Evolutionary conservation across 1,140 invertebrate species (phyloP), one percentile per base, ranked within the genome.

Genomic region (Drosophila pruinosa): DNA sequence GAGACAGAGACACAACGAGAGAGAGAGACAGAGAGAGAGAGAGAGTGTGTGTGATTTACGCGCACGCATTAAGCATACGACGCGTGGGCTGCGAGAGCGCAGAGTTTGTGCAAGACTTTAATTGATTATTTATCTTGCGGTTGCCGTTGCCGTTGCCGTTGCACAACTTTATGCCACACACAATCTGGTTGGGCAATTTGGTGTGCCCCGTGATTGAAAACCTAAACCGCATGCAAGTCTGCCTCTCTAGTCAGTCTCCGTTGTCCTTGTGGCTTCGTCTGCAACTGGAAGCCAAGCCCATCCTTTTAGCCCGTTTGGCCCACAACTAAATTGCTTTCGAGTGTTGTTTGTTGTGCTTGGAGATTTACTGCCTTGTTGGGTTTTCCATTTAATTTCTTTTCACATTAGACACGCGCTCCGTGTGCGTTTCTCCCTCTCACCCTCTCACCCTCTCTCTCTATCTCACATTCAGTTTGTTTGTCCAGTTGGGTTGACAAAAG

Each of bases 311-410:
- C n/a, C 12, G 2, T 17, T 2, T 0, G 2, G 2, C 47, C 12
- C 5, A 7, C 28, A 62, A 54, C 77, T 80, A 85, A 85, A 85
- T 85, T 85, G 80, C 80, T 85, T 85, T 85, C 73, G 69, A 86
- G 81, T 80, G 70, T 85, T 80, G 81, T 80, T 79, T 76, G 80
- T 85, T 78, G 71, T 82, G 70, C 69, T 78, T 85, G 78, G 81
- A 83, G 76, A 83, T 83, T 83, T 83, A 85, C 80, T 76, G 80
- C 80, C 75, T 86, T 85, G 80, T 83, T 80, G 68, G 64, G 34
- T 75, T 63, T 77, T 77, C 78, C 73, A 73, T 81, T 81, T 72
- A 78, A 81, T 81, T 79, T 78, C 81, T 76, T 80, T 85, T 79
- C 72, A 79, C 75, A 79, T 85, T 75, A 75, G 71, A 52, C 61